Percentiles rank a stretch among this genome's conserved stretches.
Evolutionary conservation across 2,797 vertebrate genomes (phyloP).

Genomic region (Pygocentrus nattereri): DNA sequence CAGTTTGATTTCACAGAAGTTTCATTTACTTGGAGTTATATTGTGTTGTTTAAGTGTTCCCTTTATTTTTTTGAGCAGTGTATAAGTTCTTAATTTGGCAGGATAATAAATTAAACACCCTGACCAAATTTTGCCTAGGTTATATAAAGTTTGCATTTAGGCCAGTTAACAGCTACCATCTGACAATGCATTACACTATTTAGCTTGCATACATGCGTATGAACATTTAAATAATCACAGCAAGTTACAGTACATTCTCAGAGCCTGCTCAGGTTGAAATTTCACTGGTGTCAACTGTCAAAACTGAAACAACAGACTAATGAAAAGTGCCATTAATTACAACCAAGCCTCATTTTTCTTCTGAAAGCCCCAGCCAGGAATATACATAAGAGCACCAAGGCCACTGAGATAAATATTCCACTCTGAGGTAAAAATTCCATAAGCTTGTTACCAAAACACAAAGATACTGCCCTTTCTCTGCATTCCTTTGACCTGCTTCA

Average conservation of each 20-base stretch:
- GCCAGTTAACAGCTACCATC: background rate
- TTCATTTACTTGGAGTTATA: too few species aligned
- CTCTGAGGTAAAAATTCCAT: background rate
- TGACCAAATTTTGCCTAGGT: too few species aligned
- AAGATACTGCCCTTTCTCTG: background rate
- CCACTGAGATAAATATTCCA: background rate
- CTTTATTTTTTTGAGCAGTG: too few species aligned
- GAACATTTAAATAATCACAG: background rate
- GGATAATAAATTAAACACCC: too few species aligned
- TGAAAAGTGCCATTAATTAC: background rate
- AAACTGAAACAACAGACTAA: background rate
- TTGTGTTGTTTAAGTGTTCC: too few species aligned
- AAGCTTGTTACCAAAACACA: constrained; percentile 1
- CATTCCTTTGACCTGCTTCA: background rate
- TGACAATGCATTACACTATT: background rate
- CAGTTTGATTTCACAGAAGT: too few species aligned
- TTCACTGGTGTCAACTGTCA: too few species aligned
- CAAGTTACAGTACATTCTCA: background rate
- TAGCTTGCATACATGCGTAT: background rate
- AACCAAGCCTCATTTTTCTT: background rate
- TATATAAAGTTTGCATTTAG: background rate
- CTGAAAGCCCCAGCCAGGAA: background rate
- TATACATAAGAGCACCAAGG: background rate
- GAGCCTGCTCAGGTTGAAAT: too few species aligned
- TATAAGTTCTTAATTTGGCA: too few species aligned